A percentile compares a stretch with the other conserved stretches of the same genome.
Conservation (phyloP, 35 echinoderm and acorn worm genomes). For the Lytechinus pictus region DNA sequence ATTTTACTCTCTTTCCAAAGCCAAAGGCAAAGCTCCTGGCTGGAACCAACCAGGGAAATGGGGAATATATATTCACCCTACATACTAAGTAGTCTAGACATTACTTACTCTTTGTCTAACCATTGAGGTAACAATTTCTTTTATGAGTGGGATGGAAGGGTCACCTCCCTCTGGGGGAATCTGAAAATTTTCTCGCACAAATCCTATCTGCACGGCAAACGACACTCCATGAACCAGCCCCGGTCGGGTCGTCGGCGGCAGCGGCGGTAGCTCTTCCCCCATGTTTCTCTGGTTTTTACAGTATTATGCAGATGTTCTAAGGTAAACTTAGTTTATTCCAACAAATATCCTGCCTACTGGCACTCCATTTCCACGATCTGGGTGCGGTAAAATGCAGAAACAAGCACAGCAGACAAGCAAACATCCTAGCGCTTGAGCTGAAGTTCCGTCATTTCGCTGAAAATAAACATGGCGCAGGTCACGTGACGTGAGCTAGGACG, state of each 20-base stretch:
- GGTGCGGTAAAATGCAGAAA: slow-evolving; percentile 17
- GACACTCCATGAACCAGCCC: slow-evolving; percentile 35
- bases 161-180: slow-evolving; percentile 60
- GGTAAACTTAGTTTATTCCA: background rate
- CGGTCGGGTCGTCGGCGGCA: slow-evolving; percentile 47
- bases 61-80: too few species aligned
- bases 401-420: slow-evolving; percentile 22
- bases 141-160: slow-evolving; percentile 50
- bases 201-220: slow-evolving; percentile 63
- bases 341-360: slow-evolving; percentile 22
- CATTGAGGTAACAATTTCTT: slow-evolving; percentile 60
- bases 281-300: slow-evolving; percentile 49
- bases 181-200: slow-evolving; percentile 63
- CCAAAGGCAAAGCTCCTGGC: too few species aligned
- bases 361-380: slow-evolving; percentile 42
- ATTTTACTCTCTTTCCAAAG: too few species aligned
- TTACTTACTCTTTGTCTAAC: slow-evolving; percentile 67
- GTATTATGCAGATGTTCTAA: background rate
- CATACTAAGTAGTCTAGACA: background rate
- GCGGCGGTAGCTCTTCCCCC: slow-evolving; percentile 60
- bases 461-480: slow-evolving; percentile 68
- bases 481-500: slow-evolving; percentile 58
- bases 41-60: too few species aligned
- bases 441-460: slow-evolving; percentile 17
- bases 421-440: background rate